phyloP scores from a whole-genome alignment of 1,140 invertebrate genomes.

The Dendrolimus punctatus region DNA sequence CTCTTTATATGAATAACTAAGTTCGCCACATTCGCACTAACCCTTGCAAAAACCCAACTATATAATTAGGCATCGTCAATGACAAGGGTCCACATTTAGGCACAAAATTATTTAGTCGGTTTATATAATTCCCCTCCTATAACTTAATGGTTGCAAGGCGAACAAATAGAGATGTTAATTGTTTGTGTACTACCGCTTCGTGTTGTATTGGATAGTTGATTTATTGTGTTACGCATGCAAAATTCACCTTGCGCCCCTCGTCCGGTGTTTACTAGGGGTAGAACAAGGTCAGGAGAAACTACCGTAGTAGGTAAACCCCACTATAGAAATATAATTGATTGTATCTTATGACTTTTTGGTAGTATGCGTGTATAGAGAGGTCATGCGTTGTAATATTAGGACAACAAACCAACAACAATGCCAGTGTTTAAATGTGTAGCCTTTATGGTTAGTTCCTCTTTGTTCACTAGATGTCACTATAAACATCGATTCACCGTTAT shows the following conservation, averaged over 20 bases:
- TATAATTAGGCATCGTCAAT: slow-evolving; percentile 7
- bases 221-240: slow-evolving; percentile 19
- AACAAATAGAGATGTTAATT: slow-evolving; percentile 30
- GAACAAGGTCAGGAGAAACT: slow-evolving; percentile 29
- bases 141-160: slow-evolving; percentile 22
- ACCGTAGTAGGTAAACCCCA: slow-evolving; percentile 5
- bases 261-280: slow-evolving; percentile 21
- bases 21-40: slow-evolving; percentile 24
- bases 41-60: slow-evolving; percentile 15
- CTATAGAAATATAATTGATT: too few species aligned
- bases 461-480: too few species aligned
- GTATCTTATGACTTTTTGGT: too few species aligned
- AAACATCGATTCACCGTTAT: too few species aligned
- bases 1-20: slow-evolving; percentile 30
- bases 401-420: too few species aligned
- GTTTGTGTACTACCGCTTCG: slow-evolving; percentile 11
- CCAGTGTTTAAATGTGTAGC: too few species aligned
- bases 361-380: too few species aligned
- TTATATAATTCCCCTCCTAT: slow-evolving; percentile 23
- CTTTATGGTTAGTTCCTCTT: too few species aligned
- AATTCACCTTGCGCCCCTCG: slow-evolving; percentile 27
- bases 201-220: slow-evolving; percentile 11
- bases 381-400: too few species aligned
- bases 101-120: slow-evolving; percentile 21
- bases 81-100: slow-evolving; percentile 8